Percentiles rank a stretch among this genome's conserved stretches.
Evolutionary conservation across 1,140 invertebrate genomes (phyloP).

Genomic region (Andrena cerasifolii): DNA sequence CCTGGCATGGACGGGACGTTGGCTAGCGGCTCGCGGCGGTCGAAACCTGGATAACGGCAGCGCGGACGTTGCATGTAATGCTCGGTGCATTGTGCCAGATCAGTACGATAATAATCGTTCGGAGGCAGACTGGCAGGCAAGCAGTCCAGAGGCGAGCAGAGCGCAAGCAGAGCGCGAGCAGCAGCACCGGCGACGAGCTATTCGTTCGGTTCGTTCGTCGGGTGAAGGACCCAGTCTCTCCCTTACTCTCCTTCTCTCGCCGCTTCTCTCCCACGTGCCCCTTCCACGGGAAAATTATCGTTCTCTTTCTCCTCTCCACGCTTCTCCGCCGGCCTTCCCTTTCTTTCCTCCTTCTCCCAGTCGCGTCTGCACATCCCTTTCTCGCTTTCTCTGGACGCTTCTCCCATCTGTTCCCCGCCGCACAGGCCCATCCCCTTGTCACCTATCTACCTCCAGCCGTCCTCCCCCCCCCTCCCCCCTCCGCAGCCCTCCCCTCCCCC

Average conservation of each 20-base stretch:
- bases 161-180: slow-evolving; percentile 38
- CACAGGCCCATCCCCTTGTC: slow-evolving; percentile 47
- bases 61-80: slow-evolving; percentile 40
- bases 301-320: slow-evolving; percentile 11
- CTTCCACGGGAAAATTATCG: slow-evolving; percentile 28
- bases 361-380: slow-evolving; percentile 13
- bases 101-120: slow-evolving; percentile 57
- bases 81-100: slow-evolving; percentile 45
- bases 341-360: slow-evolving; percentile 3
- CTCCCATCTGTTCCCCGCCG: slow-evolving; percentile 24
- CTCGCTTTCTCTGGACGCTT: slow-evolving; percentile 28
- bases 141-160: slow-evolving; percentile 27
- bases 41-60: slow-evolving; percentile 41
- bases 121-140: slow-evolving; percentile 35
- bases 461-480: slow-evolving; percentile 47
- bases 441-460: slow-evolving; percentile 60
- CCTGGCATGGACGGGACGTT: too few species aligned
- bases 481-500: neutral
- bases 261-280: slow-evolving; percentile 52
- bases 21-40: neutral
- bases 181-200: slow-evolving; percentile 41
- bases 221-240: slow-evolving; percentile 69
- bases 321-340: slow-evolving; percentile 18
- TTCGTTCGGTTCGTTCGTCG: slow-evolving; percentile 65
- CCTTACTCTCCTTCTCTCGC: slow-evolving; percentile 38